phyloP scores from a whole-genome alignment of 2,888 invertebrate genomes.

The Drosophila crucigera region DNA sequence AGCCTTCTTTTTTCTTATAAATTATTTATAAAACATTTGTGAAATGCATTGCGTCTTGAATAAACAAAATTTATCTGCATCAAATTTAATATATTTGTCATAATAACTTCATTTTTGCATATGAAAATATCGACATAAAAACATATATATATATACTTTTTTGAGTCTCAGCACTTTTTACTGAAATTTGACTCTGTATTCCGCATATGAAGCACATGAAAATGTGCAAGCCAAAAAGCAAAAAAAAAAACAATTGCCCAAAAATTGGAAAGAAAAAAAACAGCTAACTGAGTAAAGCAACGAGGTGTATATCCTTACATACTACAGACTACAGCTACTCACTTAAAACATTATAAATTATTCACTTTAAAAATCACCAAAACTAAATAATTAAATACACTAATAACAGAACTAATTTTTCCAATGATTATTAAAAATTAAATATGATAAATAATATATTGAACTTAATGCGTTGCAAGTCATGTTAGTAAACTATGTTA shows the following conservation, averaged over 20 bases:
- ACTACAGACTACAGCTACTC: not conserved
- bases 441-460: not conserved
- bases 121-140: not conserved
- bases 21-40: not conserved
- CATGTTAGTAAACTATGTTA: not conserved
- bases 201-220: slow-evolving; percentile 10
- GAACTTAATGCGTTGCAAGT: not conserved
- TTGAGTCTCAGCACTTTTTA: not conserved
- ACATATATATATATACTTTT: not conserved
- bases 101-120: not conserved
- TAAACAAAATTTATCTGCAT: not conserved
- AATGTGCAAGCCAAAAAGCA: slow-evolving; percentile 16
- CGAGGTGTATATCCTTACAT: not conserved
- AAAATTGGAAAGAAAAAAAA: not conserved
- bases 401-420: not conserved
- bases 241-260: slow-evolving; percentile 7
- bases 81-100: slow-evolving; percentile 6
- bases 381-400: not conserved
- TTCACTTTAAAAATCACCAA: not conserved
- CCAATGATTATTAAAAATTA: not conserved
- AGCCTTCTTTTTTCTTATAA: not conserved
- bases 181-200: slow-evolving; percentile 6
- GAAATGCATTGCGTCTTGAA: not conserved
- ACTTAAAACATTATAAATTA: not conserved
- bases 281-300: not conserved